Evolutionary conservation across 2,113 vertebrate species (phyloP), one percentile per base, ranked within the genome.

Genomic region (Nesoenas mayeri): DNA sequence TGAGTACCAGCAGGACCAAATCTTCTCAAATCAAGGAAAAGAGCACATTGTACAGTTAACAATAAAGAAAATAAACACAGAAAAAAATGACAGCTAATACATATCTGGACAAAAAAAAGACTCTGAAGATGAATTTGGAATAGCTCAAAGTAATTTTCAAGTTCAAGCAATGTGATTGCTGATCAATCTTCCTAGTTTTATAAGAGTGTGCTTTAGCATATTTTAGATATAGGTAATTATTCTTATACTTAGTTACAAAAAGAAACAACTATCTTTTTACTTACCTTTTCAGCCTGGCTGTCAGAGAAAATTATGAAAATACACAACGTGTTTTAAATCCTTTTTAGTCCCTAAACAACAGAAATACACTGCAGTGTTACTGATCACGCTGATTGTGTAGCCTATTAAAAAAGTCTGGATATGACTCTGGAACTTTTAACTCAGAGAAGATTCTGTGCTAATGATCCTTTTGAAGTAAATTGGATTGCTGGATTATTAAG

Each of bases 291-390:
- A 85, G 40, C 65, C 36, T 90, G 81, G 48, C 87, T 94, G 73
- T 93, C 73, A 93, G 83, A 91, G 48, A 91, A 94, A 91, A 95
- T 80, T 79, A 86, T 92, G 85, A 95, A 95, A 96, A 91, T 40
- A 92, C 57, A 95, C 64, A 94, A 82, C 61, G 50, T 60, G 61
- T 81, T 96, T 94, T 87, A 83, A 91, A 89, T 62, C 32, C 66
- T 84, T 95, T 78, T 81, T 88, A 93, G 77, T 84, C 89, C 85
- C 82, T 90, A 60, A 94, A 91, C 79, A 88, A 77, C 82, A 91
- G 85, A 95, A 88, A 88, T 48, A 72, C 42, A 77, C 44, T 71
- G 88, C 75, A 78, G 60, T 22, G 34, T 88, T 88, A 94, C 92
- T 70, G 70, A 73, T 73, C 40, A 85, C 71, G 62, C 81, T 44